Percentiles rank a stretch among this genome's conserved stretches.
Evolutionary conservation across 2,113 vertebrate species (phyloP).

Genomic region (Nansenia antarctica): DNA sequence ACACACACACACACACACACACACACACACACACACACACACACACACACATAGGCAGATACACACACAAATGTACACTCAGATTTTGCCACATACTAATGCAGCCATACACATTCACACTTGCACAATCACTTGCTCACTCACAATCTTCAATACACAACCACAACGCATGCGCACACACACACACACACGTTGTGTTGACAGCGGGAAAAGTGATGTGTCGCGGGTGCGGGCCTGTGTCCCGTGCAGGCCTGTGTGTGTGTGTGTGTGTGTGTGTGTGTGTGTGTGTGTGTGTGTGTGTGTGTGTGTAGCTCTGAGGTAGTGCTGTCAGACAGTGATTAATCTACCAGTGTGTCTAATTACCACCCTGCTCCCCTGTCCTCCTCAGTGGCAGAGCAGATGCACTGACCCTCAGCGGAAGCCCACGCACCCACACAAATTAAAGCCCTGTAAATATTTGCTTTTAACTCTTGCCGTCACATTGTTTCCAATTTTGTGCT

Average conservation of each 20-base stretch:
- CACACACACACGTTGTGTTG: too few relatives aligned
- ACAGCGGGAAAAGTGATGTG: too few relatives aligned
- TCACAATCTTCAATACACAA: too few relatives aligned
- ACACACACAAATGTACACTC: too few relatives aligned
- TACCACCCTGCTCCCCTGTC: conserved; percentile 43
- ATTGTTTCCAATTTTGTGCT: conserved; percentile 68
- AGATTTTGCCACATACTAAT: too few relatives aligned
- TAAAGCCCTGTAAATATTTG: conserved; percentile 70
- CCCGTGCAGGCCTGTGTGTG: not conserved
- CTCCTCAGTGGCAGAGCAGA: conserved; percentile 24
- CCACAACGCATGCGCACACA: too few relatives aligned
- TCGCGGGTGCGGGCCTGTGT: not conserved
- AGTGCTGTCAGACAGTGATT: conserved; percentile 62
- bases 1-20: too few relatives aligned
- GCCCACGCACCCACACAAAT: conserved; percentile 53
- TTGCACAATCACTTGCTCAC: too few relatives aligned
- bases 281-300: not conserved
- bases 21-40: too few relatives aligned
- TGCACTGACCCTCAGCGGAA: conserved; percentile 56
- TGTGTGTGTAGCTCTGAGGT: not conserved
- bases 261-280: not conserved
- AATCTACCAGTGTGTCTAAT: conserved; percentile 65
- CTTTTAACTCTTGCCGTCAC: conserved; percentile 62
- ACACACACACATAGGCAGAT: too few relatives aligned
- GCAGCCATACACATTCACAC: too few relatives aligned